A percentile compares a stretch with the other conserved stretches of the same genome.
These are phyloP conservation scores for Macaca nemestrina DNA, from an alignment of 2,113 vertebrate genomes.

Conservation along the genomic window DNA sequence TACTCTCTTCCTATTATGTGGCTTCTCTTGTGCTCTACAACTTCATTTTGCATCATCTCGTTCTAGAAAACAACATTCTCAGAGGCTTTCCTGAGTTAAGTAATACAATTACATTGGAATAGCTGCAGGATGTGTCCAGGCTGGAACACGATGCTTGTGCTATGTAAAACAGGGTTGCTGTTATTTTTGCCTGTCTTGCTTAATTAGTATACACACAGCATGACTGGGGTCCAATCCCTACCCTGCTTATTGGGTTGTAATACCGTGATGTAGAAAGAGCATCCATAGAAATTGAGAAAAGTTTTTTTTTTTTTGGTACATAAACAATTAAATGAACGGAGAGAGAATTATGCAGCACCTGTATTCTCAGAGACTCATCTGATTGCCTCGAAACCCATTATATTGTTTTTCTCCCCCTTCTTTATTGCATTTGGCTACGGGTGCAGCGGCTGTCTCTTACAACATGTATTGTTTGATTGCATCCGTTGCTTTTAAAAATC, in stretches of 20 bases:
- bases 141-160: background rate
- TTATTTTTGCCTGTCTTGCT: slow-evolving; percentile 73
- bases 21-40: background rate
- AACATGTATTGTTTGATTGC: slow-evolving; percentile 59
- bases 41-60: slow-evolving; percentile 52
- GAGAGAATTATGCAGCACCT: slow-evolving; percentile 55
- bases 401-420: background rate
- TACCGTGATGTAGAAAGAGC: slow-evolving; percentile 63
- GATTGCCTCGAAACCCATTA: slow-evolving; percentile 63
- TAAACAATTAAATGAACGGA: slow-evolving; percentile 36
- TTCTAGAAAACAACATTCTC: slow-evolving; percentile 61
- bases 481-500: slow-evolving; percentile 54
- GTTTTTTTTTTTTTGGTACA: background rate
- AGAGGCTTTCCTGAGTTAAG: slow-evolving; percentile 50
- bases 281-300: slow-evolving; percentile 51
- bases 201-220: slow-evolving; percentile 72
- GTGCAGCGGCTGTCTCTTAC: slow-evolving; percentile 28
- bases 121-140: slow-evolving; percentile 56
- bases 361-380: slow-evolving; percentile 53
- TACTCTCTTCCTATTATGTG: background rate
- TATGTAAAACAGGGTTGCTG: slow-evolving; percentile 12
- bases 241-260: slow-evolving; percentile 53
- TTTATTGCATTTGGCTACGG: slow-evolving; percentile 59
- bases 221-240: slow-evolving; percentile 63
- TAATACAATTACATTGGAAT: slow-evolving; percentile 51